Percentiles rank a stretch among this genome's conserved stretches.
These are phyloP conservation scores for Sprattus sprattus DNA, from an alignment of 2,113 vertebrate species.

Conservation along the genomic window DNA sequence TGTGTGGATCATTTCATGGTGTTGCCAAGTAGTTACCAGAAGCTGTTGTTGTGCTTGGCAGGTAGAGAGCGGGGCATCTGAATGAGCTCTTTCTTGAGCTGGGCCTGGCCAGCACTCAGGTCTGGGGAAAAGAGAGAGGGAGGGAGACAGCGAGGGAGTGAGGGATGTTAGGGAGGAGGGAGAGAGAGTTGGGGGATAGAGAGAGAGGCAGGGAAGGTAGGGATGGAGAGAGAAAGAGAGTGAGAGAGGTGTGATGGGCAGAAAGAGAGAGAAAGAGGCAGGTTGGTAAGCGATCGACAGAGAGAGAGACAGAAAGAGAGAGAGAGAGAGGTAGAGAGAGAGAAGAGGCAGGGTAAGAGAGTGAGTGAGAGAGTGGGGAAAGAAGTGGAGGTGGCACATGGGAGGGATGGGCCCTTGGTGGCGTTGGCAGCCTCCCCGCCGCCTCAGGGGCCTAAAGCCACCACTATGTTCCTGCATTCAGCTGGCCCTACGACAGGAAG, in stretches of 20 bases:
- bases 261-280: not conserved
- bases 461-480: conserved; percentile 28
- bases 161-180: not conserved
- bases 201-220: not conserved
- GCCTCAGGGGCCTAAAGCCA: not conserved
- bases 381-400: not conserved
- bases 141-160: not conserved
- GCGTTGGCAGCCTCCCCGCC: not conserved
- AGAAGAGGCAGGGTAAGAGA: not conserved
- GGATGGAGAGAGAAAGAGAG: not conserved
- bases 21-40: conserved; percentile 73
- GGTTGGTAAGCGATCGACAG: not conserved
- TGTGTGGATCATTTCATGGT: conserved; percentile 26
- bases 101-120: conserved; percentile 36
- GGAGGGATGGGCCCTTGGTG: not conserved
- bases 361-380: not conserved
- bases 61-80: conserved; percentile 48
- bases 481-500: conserved; percentile 52
- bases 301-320: not conserved
- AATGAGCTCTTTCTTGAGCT: conserved; percentile 74
- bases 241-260: not conserved
- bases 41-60: conserved; percentile 75
- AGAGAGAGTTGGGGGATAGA: not conserved
- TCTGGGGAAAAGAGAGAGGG: not conserved
- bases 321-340: not conserved